Evolutionary conservation across 1,140 invertebrate species (phyloP).

Genomic region (Drosophila littoralis): DNA sequence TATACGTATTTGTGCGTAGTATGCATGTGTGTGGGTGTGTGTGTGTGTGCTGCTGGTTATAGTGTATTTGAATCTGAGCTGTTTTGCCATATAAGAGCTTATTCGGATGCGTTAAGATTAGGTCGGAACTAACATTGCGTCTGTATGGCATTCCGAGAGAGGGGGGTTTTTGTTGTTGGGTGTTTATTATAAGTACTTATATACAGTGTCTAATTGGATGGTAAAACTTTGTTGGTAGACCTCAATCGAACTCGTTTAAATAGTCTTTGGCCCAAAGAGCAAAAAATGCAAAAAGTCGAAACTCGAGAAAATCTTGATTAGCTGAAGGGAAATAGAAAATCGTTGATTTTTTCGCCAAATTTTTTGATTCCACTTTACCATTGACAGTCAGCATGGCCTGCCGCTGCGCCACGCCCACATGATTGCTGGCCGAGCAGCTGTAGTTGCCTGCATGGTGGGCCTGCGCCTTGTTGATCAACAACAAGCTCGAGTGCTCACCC

Average conservation of each 20-base stretch:
- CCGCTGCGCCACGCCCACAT: conserved; percentile 89
- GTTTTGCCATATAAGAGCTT: conserved; percentile 51
- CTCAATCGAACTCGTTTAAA: conserved; percentile 36
- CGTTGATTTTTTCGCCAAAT: conserved; percentile 16
- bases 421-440: conserved; percentile 91
- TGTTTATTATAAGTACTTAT: conserved; percentile 28
- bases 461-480: conserved; percentile 86
- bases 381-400: conserved; percentile 89
- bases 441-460: conserved; percentile 90
- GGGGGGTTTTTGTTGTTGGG: neutral
- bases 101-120: conserved; percentile 43
- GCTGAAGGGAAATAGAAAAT: conserved; percentile 44
- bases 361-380: conserved; percentile 85
- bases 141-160: conserved; percentile 3
- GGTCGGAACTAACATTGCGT: conserved; percentile 58
- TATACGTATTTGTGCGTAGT: conserved; percentile 14
- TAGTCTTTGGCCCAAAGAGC: conserved; percentile 53
- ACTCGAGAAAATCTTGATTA: conserved; percentile 35
- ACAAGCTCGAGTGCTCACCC: conserved; percentile 80
- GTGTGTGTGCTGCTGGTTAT: conserved; percentile 56
- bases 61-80: conserved; percentile 65
- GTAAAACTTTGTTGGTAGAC: conserved; percentile 37
- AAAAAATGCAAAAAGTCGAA: conserved; percentile 25
- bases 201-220: conserved; percentile 34
- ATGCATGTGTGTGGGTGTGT: conserved; percentile 43